phyloP scores from a whole-genome alignment of 64 coral and sea anemone genomes.

The Actinia tenebrosa region DNA sequence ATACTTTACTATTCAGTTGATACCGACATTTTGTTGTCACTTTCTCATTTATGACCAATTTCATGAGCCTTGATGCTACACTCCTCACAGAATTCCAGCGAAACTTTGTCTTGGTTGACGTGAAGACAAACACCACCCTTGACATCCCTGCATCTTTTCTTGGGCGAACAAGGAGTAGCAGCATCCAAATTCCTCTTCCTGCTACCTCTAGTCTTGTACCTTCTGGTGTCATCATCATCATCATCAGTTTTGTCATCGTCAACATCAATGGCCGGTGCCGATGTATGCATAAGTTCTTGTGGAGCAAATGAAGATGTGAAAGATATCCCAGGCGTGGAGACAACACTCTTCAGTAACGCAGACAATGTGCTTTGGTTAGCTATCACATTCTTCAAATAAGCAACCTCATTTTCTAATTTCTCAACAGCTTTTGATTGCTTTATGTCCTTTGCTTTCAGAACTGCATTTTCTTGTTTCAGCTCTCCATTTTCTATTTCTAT shows the following conservation, averaged over 20 bases:
- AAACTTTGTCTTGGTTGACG: constrained; percentile 66
- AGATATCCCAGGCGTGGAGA: constrained; percentile 67
- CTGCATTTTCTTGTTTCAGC: constrained; percentile 51
- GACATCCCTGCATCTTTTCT: neutral
- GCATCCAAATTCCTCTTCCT: neutral
- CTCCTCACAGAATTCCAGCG: constrained; percentile 63
- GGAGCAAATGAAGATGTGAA: neutral
- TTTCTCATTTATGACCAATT: constrained; percentile 24
- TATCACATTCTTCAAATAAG: constrained; percentile 66
- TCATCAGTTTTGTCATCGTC: neutral
- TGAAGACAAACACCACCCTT: constrained; percentile 77
- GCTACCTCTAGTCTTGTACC: constrained; percentile 2
- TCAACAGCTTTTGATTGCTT: constrained; percentile 28
- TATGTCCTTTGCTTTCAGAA: constrained; percentile 32
- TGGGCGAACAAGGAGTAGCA: neutral
- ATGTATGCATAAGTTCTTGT: neutral
- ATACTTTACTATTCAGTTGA: constrained; percentile 53
- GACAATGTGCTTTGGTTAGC: constrained; percentile 81
- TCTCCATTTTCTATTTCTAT: constrained; percentile 51
- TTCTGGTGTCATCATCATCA: neutral
- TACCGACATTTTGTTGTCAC: constrained; percentile 88
- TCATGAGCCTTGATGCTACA: constrained; percentile 57
- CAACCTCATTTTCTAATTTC: constrained; percentile 56
- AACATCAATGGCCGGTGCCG: neutral
- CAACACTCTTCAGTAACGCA: constrained; percentile 54